A percentile compares a stretch with the other conserved stretches of the same genome.
phyloP scores from a whole-genome alignment of 2,888 invertebrate species.

The Dione vanillae region DNA sequence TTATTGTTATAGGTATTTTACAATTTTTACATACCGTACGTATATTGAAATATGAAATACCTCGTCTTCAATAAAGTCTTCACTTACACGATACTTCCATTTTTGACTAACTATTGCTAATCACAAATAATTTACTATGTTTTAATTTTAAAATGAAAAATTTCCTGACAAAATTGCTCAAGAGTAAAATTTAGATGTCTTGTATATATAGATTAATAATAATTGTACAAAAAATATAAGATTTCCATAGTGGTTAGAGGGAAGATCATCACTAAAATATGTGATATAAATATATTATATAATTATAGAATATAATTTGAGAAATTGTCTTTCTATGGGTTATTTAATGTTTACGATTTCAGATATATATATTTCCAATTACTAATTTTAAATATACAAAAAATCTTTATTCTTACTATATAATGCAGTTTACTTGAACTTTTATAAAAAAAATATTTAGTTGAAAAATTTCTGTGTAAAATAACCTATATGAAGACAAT shows the following conservation, averaged over 20 bases:
- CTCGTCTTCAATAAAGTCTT: constrained; percentile 3
- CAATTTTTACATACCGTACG: constrained; percentile 1
- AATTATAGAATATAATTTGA: constrained; percentile 10
- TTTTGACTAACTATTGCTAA: not conserved
- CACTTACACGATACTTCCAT: not conserved
- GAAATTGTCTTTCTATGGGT: constrained; percentile 26
- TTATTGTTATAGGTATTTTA: not conserved
- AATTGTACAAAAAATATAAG: constrained; percentile 21
- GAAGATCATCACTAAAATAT: constrained; percentile 30
- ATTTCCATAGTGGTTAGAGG: constrained; percentile 24
- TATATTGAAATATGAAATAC: constrained; percentile 8
- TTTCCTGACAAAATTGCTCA: constrained; percentile 29
- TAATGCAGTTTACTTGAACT: not conserved
- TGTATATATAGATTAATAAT: constrained; percentile 31
- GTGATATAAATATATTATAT: constrained; percentile 36
- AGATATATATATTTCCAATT: not conserved
- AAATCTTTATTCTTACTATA: not conserved
- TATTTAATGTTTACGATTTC: not conserved
- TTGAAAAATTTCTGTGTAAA: not conserved
- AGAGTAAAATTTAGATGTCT: constrained; percentile 27
- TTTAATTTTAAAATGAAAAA: constrained; percentile 1
- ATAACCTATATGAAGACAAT: constrained; percentile 17
- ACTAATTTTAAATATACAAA: no score
- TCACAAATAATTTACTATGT: not conserved
- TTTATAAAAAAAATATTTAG: not conserved